Evolutionary conservation across 2,888 invertebrate species (phyloP).

Genomic region (Epinotia nisella): DNA sequence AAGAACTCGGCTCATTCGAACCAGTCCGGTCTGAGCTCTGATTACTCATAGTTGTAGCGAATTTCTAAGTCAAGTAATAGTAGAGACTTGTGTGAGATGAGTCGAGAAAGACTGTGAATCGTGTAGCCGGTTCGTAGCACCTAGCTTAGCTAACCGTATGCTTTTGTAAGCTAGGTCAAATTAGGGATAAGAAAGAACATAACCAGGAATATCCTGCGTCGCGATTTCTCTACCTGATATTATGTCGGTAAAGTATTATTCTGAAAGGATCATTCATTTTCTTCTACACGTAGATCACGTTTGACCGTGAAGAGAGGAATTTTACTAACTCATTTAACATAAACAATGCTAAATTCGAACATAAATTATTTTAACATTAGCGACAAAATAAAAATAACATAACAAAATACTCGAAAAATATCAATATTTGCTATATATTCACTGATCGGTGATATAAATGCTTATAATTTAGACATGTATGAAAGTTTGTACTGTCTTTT

Average conservation of each 20-base stretch:
- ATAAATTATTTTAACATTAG: no score
- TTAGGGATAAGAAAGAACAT: conserved; percentile 12
- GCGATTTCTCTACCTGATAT: not conserved
- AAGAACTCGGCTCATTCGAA: not conserved
- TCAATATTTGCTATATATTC: no score
- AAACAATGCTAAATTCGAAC: not conserved
- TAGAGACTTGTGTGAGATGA: not conserved
- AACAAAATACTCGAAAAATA: no score
- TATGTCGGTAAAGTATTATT: not conserved
- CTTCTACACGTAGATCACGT: not conserved
- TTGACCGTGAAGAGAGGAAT: not conserved
- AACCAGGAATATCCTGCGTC: conserved; percentile 6
- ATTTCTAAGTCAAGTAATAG: not conserved
- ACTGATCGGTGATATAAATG: no score
- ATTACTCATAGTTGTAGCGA: not conserved
- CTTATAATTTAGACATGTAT: no score
- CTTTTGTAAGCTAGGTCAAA: conserved; percentile 25
- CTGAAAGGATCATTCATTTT: not conserved
- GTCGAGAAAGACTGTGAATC: not conserved
- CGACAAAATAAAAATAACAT: no score
- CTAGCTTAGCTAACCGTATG: conserved; percentile 2
- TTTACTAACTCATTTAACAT: not conserved
- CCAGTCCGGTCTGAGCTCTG: not conserved
- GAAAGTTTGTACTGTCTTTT: no score
- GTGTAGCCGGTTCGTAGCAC: not conserved